A percentile compares a stretch with the other conserved stretches of the same genome.
Evolutionary conservation across 2,113 vertebrate species (phyloP).

Genomic region (Noctilio leporinus): DNA sequence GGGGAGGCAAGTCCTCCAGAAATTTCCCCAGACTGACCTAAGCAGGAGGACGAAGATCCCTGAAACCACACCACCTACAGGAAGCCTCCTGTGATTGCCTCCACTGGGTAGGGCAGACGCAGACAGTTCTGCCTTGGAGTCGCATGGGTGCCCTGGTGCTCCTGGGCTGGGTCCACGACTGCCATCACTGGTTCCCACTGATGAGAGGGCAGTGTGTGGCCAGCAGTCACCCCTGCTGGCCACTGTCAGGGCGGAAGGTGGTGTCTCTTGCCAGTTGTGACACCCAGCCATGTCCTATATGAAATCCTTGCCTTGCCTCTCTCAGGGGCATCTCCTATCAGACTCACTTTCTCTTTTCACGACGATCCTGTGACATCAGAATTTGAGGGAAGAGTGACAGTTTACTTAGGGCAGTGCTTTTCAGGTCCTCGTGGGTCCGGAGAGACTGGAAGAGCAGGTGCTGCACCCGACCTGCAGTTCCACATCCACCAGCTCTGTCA

Average conservation of each 20-base stretch:
- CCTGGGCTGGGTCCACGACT: rapidly evolving
- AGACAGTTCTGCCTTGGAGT: neutral
- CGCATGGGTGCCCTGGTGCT: rapidly evolving
- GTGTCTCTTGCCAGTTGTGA: neutral
- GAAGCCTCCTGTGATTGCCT: neutral
- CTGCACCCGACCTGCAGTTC: rapidly evolving
- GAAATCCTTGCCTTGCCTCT: neutral
- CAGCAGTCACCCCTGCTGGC: rapidly evolving
- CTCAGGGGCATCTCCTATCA: neutral
- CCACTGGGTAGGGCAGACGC: neutral
- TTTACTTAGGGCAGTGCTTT: neutral
- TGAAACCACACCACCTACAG: neutral
- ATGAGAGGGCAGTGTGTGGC: rapidly evolving
- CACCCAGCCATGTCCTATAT: neutral
- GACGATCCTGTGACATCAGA: neutral
- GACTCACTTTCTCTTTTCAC: neutral
- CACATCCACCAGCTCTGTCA: neutral
- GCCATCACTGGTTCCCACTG: neutral
- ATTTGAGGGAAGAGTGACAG: neutral
- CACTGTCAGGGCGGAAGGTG: neutral
- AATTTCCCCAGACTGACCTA: neutral
- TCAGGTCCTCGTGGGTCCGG: rapidly evolving
- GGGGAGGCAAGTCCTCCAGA: neutral
- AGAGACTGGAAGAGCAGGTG: neutral
- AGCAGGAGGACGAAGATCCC: neutral